Percentiles rank a stretch among this genome's conserved stretches.
These are phyloP conservation scores for Phodopus roborovskii DNA, from an alignment of 2,113 vertebrate species.

Conservation along the genomic window DNA sequence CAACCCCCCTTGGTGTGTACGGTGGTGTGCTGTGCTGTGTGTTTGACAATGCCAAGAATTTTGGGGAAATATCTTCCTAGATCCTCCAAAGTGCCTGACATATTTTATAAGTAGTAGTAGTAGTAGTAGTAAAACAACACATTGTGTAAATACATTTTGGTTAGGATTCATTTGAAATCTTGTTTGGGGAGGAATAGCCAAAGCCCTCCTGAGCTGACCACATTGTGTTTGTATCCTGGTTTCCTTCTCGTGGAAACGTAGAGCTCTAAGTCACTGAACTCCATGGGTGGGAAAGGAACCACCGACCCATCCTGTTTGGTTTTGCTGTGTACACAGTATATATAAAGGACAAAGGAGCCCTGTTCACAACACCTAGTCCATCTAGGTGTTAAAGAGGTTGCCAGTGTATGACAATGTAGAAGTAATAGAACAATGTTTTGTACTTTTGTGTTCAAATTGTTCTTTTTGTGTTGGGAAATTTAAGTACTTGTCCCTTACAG, in stretches of 20 bases:
- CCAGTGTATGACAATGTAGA: slow-evolving; percentile 38
- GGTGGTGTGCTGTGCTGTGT: neutral
- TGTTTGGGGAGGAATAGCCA: neutral
- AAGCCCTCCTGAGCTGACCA: neutral
- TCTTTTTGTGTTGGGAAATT: neutral
- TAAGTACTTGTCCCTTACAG: no score
- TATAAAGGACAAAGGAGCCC: neutral
- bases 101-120: neutral
- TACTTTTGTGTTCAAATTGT: neutral
- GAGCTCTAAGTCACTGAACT: neutral
- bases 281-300: neutral
- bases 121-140: slow-evolving; percentile 14
- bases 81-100: slow-evolving; percentile 68
- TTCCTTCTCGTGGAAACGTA: neutral
- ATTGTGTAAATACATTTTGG: slow-evolving; percentile 54
- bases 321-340: slow-evolving; percentile 18
- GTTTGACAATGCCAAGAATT: neutral
- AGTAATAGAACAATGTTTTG: neutral
- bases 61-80: slow-evolving; percentile 22
- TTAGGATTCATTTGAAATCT: slow-evolving; percentile 5
- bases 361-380: neutral
- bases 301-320: neutral
- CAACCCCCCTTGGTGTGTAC: no score
- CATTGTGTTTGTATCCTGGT: neutral
- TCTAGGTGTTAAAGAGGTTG: slow-evolving; percentile 27